Conservation (phyloP, 2,797 vertebrate species). For the Pteropus rufus region DNA sequence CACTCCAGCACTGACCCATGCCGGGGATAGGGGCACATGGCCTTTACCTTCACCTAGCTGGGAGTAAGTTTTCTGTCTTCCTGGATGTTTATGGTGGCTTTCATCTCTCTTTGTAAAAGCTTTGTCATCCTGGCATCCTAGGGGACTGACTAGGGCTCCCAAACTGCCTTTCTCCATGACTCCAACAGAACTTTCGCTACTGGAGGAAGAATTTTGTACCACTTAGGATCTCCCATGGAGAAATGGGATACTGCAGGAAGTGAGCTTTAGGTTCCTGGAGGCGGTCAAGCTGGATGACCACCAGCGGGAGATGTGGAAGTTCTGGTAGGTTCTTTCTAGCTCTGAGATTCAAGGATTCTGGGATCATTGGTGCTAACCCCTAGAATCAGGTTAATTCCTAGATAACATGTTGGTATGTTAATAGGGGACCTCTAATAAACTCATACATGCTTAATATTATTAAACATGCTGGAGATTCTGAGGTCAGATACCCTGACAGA, state of each 20-base stretch:
- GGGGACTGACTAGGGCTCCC: neutral
- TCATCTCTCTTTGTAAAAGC: neutral
- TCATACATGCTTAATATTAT: neutral
- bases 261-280: neutral
- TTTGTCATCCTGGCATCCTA: neutral
- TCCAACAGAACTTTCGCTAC: neutral
- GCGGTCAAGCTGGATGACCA: neutral
- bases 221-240: neutral
- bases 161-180: neutral
- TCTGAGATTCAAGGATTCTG: neutral
- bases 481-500: neutral
- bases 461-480: neutral
- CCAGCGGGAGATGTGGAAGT: neutral
- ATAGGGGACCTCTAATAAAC: neutral
- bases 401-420: neutral
- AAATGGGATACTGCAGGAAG: neutral
- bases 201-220: neutral
- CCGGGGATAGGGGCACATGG: too few relatives aligned
- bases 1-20: neutral
- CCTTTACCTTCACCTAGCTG: neutral
- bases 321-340: neutral
- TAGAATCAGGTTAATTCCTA: neutral
- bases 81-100: neutral
- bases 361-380: neutral
- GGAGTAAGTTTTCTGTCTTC: neutral